phyloP scores from a whole-genome alignment of 2,888 invertebrate genomes.

The Synergus umbraculus region DNA sequence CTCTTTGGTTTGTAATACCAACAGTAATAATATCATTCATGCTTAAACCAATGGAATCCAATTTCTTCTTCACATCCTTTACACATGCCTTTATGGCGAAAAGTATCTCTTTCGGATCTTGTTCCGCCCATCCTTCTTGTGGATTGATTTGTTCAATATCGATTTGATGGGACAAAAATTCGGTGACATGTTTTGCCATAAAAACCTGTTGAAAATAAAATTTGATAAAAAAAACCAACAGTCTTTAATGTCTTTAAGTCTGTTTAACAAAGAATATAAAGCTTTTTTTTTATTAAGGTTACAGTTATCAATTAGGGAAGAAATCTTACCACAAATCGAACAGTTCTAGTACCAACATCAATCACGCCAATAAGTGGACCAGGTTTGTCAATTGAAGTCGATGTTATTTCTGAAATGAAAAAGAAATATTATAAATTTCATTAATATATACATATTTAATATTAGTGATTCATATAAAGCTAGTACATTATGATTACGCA shows the following conservation, averaged over 20 bases:
- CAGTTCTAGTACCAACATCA: slow-evolving; percentile 96
- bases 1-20: slow-evolving; percentile 97
- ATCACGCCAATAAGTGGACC: slow-evolving; percentile 90
- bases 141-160: slow-evolving; percentile 89
- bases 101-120: slow-evolving; percentile 92
- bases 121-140: slow-evolving; percentile 95
- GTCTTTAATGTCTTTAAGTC: too few species aligned
- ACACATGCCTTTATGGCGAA: slow-evolving; percentile 89
- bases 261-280: not conserved
- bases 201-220: slow-evolving; percentile 81
- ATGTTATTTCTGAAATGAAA: slow-evolving; percentile 44
- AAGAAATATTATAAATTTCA: not conserved
- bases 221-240: too few species aligned
- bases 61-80: slow-evolving; percentile 84
- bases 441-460: not conserved
- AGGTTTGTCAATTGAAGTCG: slow-evolving; percentile 59
- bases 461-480: slow-evolving; percentile 6
- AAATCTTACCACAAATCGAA: slow-evolving; percentile 87
- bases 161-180: slow-evolving; percentile 88
- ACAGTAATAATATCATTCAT: slow-evolving; percentile 88
- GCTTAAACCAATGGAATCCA: slow-evolving; percentile 80
- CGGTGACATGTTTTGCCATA: slow-evolving; percentile 86
- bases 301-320: not conserved
- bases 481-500: not conserved
- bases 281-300: not conserved